Evolutionary conservation across 2,113 vertebrate species (phyloP), one percentile per base, ranked within the genome.

Genomic region (Thalassoma bifasciatum): DNA sequence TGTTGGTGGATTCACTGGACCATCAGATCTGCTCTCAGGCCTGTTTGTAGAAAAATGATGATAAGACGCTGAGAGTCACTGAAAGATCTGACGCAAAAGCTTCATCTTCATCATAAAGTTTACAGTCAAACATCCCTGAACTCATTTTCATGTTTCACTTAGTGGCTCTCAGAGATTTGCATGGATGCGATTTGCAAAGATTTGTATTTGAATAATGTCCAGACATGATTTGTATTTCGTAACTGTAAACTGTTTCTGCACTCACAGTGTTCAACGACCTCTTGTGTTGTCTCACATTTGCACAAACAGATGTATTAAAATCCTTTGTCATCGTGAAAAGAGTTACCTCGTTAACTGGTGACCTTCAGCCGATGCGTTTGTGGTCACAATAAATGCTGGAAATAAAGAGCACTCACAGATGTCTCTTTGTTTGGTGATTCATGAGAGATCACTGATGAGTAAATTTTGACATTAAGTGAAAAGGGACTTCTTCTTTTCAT

Each of bases 21-120:
- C 84, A 86, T 88, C 84, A 87, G 42, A 84, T 84, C 23, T 69
- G 58, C 46, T 73, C 72, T 22, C 34, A n/a, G 13, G 38, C 38
- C 59, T 26, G 59, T 70, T 51, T 16, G 16, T 36, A 23, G 22
- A 54, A 14, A 50, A 40, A 47, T 34, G 37, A 62, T 26, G 30
- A 26, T 46, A 19, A 23, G 4, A 14, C 51, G 9, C 3, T 34
- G 5, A 38, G 66, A 22, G 46, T 30, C 30, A 30, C 47, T 21
- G 10, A 2, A 38, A 40, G 23, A 59, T 70, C 26, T 21, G 23
- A 53, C 70, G 60, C 30, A 46, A 47, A 62, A 46, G 47, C 38
- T 50, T 30, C 14, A 19, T 56, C 37, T 52, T 77, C 60, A 26
- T 61, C 76, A 60, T 14, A 6, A 24, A 62, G 26, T 34, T 26